Evolutionary conservation across 2,113 vertebrate genomes (phyloP), one percentile per base, ranked within the genome.

Genomic region (Rhipidura dahli): DNA sequence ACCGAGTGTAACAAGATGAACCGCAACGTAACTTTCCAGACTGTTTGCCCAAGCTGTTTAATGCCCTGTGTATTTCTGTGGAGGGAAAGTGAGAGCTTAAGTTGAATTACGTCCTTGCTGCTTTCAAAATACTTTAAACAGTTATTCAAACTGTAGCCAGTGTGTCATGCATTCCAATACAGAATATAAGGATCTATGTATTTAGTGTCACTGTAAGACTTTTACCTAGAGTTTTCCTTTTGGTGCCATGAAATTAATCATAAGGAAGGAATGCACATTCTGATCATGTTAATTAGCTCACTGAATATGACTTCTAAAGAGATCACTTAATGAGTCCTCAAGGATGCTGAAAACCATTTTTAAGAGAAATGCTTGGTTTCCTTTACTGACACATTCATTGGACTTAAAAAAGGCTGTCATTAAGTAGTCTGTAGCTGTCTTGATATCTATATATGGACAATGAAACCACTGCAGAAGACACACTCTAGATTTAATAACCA

Each of bases 61-160:
- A 91, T 45, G 53, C 66, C 73, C 82, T 91, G 61, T 72, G 90
- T 82, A 79, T 85, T 94, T 94, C 87, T 83, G 82, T 13, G 26
- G 49, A 82, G 87, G 81, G 53, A 84, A 95, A 90, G 65, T 47
- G 53, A 93, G 88, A 93, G 57, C 37, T 91, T 79, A 83, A 85
- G 14, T 79, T 96, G 90, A 97, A 79, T 96, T 95, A 96, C 79
- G 78, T 75, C 61, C 50, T 85, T 65, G 88, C 88, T 94, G 78
- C 86, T 92, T 93, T 96, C 61, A 78, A 94, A 97, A 94, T 75
- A 78, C 44, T 82, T 93, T 45, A 65, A 95, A 83, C 33, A 76
- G 92, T 77, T 83, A 57, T 54, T 88, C 66, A 39, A 83, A 47
- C 63, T 92, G 71, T 9, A 86, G 63, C 83, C 82, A 92, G 75